Conservation (phyloP, 2,888 invertebrate genomes). For the Caenorhabditis panamensis region DNA sequence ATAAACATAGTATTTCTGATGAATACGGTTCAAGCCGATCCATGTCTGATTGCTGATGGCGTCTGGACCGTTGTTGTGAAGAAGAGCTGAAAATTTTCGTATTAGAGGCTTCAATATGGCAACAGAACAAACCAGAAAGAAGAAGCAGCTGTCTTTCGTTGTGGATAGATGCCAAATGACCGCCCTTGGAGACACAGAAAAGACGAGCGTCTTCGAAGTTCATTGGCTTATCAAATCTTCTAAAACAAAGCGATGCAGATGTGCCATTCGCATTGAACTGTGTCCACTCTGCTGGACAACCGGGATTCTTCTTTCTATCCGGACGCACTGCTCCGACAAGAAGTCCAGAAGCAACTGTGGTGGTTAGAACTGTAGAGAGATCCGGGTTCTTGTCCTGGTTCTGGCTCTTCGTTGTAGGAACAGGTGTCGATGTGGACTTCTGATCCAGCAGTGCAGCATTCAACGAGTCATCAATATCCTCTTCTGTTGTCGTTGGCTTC, state of each 20-base stretch:
- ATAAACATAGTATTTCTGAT: conserved; percentile 57
- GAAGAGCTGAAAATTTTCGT: conserved; percentile 39
- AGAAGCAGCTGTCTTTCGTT: conserved; percentile 54
- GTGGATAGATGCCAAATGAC: conserved; percentile 70
- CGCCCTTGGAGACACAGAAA: conserved; percentile 63
- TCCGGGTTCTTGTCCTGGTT: too few relatives aligned
- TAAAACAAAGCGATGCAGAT: conserved; percentile 35
- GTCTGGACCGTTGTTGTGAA: conserved; percentile 50
- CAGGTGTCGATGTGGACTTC: neutral
- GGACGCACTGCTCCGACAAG: conserved; percentile 4
- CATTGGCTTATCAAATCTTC: conserved; percentile 39
- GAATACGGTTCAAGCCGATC: conserved; percentile 59
- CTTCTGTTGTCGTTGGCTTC: conserved; percentile 23
- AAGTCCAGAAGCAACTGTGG: neutral
- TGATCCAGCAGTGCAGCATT: conserved; percentile 36
- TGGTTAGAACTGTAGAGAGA: conserved; percentile 19
- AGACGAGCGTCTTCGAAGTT: conserved; percentile 69
- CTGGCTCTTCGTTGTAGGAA: conserved; percentile 3
- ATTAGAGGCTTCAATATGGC: neutral
- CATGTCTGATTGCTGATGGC: conserved; percentile 46
- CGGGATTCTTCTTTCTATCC: conserved; percentile 1
- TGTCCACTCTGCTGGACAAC: conserved; percentile 45
- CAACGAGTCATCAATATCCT: conserved; percentile 41
- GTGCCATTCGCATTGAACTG: conserved; percentile 45
- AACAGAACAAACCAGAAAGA: conserved; percentile 47